Percentiles rank a stretch among this genome's conserved stretches.
These are phyloP conservation scores for Micoletzkya japonica DNA, from an alignment of 2,888 invertebrate genomes.

Conservation along the genomic window DNA sequence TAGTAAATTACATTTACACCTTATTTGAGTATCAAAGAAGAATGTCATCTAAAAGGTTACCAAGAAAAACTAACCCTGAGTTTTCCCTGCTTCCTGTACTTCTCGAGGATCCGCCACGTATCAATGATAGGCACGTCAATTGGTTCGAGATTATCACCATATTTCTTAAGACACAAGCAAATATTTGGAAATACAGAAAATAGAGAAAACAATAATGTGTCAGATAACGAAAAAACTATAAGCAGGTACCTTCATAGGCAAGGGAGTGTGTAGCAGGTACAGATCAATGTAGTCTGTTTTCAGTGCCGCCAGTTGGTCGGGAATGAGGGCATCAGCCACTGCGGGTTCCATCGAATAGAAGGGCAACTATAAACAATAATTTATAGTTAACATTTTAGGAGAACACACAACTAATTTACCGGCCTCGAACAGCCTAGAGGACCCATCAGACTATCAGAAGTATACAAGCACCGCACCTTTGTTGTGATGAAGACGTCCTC, in stretches of 20 bases:
- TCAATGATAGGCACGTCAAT: constrained; percentile 39
- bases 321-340: constrained; percentile 35
- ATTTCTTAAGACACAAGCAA: too few species aligned
- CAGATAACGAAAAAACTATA: too few species aligned
- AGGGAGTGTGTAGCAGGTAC: constrained; percentile 51
- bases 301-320: constrained; percentile 43
- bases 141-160: not conserved
- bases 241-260: constrained; percentile 34
- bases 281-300: constrained; percentile 51
- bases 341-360: constrained; percentile 44
- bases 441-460: too few species aligned
- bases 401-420: too few species aligned
- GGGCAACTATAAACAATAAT: constrained; percentile 35
- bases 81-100: constrained; percentile 41
- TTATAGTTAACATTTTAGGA: too few species aligned
- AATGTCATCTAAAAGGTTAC: not conserved
- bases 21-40: not conserved
- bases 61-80: constrained; percentile 38
- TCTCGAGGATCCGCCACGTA: constrained; percentile 51
- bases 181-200: too few species aligned
- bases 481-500: constrained; percentile 58
- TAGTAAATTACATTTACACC: not conserved
- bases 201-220: too few species aligned
- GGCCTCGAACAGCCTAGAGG: too few species aligned
- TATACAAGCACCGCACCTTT: constrained; percentile 41